Conservation (phyloP, 2,113 vertebrate species). For the Phrynocephalus versicolor region DNA sequence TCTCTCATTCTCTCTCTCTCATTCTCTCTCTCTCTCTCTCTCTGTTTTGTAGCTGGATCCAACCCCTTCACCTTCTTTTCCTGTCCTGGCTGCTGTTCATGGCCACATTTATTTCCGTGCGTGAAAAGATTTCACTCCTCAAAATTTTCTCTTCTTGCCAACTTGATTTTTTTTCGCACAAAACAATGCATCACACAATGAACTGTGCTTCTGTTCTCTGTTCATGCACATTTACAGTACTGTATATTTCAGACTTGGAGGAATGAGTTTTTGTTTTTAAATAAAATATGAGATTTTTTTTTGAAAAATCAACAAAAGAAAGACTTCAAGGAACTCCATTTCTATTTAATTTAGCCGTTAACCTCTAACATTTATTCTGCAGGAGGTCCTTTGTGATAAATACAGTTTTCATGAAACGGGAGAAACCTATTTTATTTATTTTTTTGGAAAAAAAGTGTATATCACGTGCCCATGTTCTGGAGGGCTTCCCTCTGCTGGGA, state of each 20-base stretch:
- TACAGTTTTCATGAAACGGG: neutral
- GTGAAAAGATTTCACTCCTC: neutral
- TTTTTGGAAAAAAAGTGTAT: slow-evolving; percentile 20
- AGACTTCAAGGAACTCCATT: neutral
- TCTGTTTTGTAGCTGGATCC: too few relatives aligned
- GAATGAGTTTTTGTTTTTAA: neutral
- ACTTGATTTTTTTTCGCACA: neutral
- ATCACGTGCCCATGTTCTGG: neutral
- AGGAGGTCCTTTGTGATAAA: neutral
- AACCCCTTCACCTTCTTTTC: too few relatives aligned
- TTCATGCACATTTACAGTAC: neutral
- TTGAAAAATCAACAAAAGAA: neutral
- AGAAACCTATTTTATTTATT: neutral
- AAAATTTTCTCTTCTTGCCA: neutral
- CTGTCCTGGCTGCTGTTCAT: neutral
- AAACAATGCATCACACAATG: neutral
- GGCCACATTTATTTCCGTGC: neutral
- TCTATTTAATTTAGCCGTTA: neutral
- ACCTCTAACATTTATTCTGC: neutral
- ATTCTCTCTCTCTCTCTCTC: too few relatives aligned
- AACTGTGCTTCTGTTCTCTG: neutral
- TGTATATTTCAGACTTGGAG: neutral
- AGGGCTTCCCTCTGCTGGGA: neutral
- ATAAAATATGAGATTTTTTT: neutral
- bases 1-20: too few relatives aligned